Evolutionary conservation across 2,888 invertebrate species (phyloP).

Genomic region (Amphipyra berbera): DNA sequence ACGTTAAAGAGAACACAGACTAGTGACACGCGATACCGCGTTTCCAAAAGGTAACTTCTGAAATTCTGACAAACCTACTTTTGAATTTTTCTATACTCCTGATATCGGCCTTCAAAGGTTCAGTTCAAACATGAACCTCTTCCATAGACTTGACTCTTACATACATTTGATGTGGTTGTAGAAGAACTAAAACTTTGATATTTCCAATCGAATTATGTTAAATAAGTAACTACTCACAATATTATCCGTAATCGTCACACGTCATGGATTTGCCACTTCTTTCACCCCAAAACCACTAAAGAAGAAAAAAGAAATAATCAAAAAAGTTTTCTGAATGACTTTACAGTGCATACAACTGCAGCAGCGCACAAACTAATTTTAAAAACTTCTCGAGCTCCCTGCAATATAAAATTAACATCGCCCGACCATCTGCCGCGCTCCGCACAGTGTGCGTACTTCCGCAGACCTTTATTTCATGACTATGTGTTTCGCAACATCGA

Average conservation of each 20-base stretch:
- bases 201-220: too few relatives aligned
- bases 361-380: slow-evolving; percentile 37
- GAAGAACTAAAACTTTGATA: too few relatives aligned
- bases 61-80: too few relatives aligned
- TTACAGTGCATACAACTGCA: slow-evolving; percentile 21
- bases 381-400: slow-evolving; percentile 33
- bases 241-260: too few relatives aligned
- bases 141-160: too few relatives aligned
- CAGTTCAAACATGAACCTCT: too few relatives aligned
- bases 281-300: slow-evolving; percentile 1
- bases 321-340: slow-evolving; percentile 35
- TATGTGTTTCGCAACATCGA: slow-evolving; percentile 41
- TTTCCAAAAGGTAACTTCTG: too few relatives aligned
- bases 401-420: slow-evolving; percentile 38
- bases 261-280: too few relatives aligned
- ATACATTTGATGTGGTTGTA: too few relatives aligned
- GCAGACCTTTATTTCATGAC: slow-evolving; percentile 44
- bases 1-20: slow-evolving; percentile 9
- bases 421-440: slow-evolving; percentile 15
- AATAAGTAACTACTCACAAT: too few relatives aligned
- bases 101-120: too few relatives aligned
- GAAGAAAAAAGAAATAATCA: slow-evolving; percentile 26
- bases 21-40: background rate
- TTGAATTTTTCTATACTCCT: too few relatives aligned
- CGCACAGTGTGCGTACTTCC: slow-evolving; percentile 26